Evolutionary conservation across 1,140 invertebrate species (phyloP), one percentile per base, ranked within the genome.

Genomic region (Proctacanthus coquilletti): DNA sequence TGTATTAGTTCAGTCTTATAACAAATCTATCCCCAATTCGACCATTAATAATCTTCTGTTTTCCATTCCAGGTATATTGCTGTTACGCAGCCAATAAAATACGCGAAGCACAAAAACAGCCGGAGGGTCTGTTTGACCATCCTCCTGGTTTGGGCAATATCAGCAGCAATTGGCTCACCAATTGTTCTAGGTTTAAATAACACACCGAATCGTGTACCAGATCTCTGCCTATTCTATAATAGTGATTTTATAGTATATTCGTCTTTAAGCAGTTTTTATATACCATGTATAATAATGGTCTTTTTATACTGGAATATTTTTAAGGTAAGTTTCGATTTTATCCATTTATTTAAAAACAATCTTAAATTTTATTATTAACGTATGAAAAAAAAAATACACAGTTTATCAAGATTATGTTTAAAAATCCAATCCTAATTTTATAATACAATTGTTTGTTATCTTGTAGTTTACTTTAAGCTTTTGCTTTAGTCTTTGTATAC

Each of bases 261-360:
- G 9, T 98, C 93, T 30, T 72, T 98, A 48, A 87, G 84, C 37
- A 98, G 94, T 45, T 99, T 99, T 74, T 99, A 97, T 63, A 96
- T 98, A 54, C 95, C 95, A 4, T 98, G 93, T 63, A 79, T 96
- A 51, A 89, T 96, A 51, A 98, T 99, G 92, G 85, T 98, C 55
- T 89, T 92, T 62, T 77, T 99, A 19, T 99, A 99, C 62, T 96
- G 89, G 66, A 87, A 80, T 66, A 98, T 98, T 68, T 98, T 98
- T 68, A 86, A 79, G 77, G 84, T 88, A 55, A 71, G 68, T 56
- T 10, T n/a, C n/a, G n/a, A n/a, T n/a, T n/a, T n/a, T n/a, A n/a
- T n/a, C n/a, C n/a, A n/a, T n/a, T n/a, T n/a, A n/a, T n/a, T n/a
- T n/a, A n/a, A n/a, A n/a, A n/a, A n/a, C n/a, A n/a, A n/a, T n/a